phyloP scores from a whole-genome alignment of 2,888 invertebrate genomes.

The Rhimphoctona megacephalus region DNA sequence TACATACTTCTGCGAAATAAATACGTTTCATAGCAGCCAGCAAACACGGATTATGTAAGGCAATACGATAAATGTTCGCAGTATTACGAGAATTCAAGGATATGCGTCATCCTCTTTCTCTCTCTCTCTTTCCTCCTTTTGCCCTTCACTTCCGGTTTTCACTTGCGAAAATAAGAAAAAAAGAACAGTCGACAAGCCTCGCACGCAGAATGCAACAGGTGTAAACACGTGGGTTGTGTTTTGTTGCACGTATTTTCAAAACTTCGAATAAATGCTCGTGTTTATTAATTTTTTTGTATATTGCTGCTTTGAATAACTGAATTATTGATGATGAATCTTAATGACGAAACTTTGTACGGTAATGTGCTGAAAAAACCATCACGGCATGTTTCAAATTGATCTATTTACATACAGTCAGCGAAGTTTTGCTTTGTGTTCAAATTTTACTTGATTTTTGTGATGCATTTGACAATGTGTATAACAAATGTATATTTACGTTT shows the following conservation, averaged over 20 bases:
- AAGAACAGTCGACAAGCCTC: not conserved
- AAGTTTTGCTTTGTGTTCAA: not conserved
- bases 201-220: not conserved
- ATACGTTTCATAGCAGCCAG: conserved; percentile 14
- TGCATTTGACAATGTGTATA: no score
- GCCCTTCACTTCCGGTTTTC: conserved; percentile 7
- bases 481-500: no score
- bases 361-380: not conserved
- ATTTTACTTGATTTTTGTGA: no score
- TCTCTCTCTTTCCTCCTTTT: not conserved
- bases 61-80: not conserved
- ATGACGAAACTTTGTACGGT: not conserved
- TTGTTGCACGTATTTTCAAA: not conserved
- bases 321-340: not conserved
- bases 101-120: not conserved
- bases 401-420: not conserved
- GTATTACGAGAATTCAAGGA: not conserved
- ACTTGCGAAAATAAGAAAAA: not conserved
- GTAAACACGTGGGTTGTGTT: not conserved
- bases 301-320: not conserved
- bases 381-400: not conserved
- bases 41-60: conserved; percentile 29
- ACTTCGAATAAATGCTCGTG: not conserved
- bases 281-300: not conserved
- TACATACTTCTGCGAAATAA: not conserved